Conservation (phyloP, 2,797 vertebrate genomes). For the Sebastes flavidus region DNA sequence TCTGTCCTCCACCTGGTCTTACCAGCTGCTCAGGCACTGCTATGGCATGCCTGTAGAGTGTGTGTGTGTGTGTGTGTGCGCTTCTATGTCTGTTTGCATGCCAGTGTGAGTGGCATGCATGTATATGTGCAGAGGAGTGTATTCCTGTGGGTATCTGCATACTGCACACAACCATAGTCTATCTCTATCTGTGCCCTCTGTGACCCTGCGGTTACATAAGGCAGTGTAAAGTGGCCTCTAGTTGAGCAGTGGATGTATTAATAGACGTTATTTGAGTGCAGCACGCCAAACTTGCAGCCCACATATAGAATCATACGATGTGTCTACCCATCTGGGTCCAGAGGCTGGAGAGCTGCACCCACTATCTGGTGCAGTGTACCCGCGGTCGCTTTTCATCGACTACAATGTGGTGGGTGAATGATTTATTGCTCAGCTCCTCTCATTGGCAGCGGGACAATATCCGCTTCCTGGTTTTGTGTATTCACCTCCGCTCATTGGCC, state of each 20-base stretch:
- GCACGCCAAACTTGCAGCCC: slow-evolving; percentile 22
- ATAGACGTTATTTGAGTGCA: slow-evolving; percentile 57
- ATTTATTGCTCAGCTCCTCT: slow-evolving; percentile 22
- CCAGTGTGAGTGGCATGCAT: background rate
- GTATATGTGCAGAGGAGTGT: background rate
- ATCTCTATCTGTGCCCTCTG: slow-evolving; percentile 13
- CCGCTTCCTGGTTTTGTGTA: slow-evolving; percentile 16
- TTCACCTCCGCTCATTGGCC: background rate
- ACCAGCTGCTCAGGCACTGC: slow-evolving; percentile 62
- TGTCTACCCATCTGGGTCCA: slow-evolving; percentile 28
- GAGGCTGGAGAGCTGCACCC: slow-evolving; percentile 13
- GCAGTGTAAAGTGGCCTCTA: slow-evolving; percentile 32
- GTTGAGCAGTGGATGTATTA: slow-evolving; percentile 51
- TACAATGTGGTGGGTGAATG: background rate
- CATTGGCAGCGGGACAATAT: slow-evolving; percentile 15
- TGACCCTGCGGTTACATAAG: slow-evolving; percentile 56
- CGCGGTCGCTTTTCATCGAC: slow-evolving; percentile 9
- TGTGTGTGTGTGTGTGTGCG: background rate
- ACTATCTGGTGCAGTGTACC: slow-evolving; percentile 10
- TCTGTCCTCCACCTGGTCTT: slow-evolving; percentile 67
- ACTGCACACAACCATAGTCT: background rate
- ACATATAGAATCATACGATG: slow-evolving; percentile 39
- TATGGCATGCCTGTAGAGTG: slow-evolving; percentile 39
- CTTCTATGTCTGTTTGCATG: background rate
- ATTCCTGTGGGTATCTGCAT: slow-evolving; percentile 17